Evolutionary conservation across 2,888 invertebrate species (phyloP), one percentile per base, ranked within the genome.

Genomic region (Watsonalla cultraria): DNA sequence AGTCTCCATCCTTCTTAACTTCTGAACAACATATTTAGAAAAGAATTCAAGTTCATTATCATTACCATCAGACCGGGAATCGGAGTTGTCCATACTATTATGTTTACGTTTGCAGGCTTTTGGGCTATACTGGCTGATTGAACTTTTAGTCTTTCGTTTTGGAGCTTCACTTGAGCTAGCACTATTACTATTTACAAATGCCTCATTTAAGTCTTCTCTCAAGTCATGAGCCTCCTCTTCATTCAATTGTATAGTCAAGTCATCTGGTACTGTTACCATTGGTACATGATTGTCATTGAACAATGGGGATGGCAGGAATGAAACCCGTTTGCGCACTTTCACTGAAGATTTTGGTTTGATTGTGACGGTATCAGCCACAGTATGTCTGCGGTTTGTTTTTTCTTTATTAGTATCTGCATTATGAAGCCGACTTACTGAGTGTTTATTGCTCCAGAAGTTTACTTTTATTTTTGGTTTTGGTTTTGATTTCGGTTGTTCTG

Each of bases 261-360:
- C 90, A 78, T 90, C 90, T 0, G 90, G 90, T 4, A 90, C 90
- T 0, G 90, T 87, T 0, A 90, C 87, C 90, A 90, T 90, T 0
- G 90, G 90, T 45, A 86, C 76, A 76, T 90, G 88, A 54, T 89
- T 85, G 6, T 90, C 90, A 39, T 81, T 82, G 63, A 90, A 89
- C 14, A 87, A 60, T 5, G 90, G 90, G 6, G 89, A 83, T 0
- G 90, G 90, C 6, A 90, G 72, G 60, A 90, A 89, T 51, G 90
- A 90, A 11, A 90, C 90, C 51, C 76, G 80, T 67, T 90, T 90
- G 5, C 83, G 74, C 0, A 90, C 85, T 68, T 86, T 90, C 0
- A 87, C 82, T 4, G 78, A 65, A 13, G 58, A 62, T 68, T 85
- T 88, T 39, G 78, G 70, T 68, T 84, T 87, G 0, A 45, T 46